A percentile compares a stretch with the other conserved stretches of the same genome.
Conservation (phyloP, 2,888 invertebrate species). For the Scaptomyza tumidula region DNA sequence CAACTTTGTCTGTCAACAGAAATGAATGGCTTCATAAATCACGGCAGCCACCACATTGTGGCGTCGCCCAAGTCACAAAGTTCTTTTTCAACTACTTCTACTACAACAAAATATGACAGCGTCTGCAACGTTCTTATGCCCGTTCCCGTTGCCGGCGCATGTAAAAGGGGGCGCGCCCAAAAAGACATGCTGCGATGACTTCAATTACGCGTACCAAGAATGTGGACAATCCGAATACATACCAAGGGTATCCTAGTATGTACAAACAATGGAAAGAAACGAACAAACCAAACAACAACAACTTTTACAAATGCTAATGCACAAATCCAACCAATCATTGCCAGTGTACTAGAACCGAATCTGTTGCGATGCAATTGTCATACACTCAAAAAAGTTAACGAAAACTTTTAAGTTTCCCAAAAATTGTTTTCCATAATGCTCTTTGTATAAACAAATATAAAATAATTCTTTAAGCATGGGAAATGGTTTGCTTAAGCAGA, state of each 20-base stretch:
- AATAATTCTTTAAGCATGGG: no score
- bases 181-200: constrained; percentile 75
- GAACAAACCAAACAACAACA: neutral
- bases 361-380: constrained; percentile 1
- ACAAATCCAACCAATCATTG: constrained; percentile 79
- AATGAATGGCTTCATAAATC: constrained; percentile 84
- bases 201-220: constrained; percentile 81
- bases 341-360: constrained; percentile 79
- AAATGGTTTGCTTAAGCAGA: no score
- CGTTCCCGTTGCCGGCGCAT: constrained; percentile 55
- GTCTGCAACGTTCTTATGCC: constrained; percentile 28
- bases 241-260: neutral
- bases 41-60: constrained; percentile 69
- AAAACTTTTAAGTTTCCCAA: no score
- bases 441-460: no score
- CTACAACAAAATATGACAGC: constrained; percentile 67
- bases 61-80: constrained; percentile 25
- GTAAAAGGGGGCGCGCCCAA: constrained; percentile 66
- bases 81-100: constrained; percentile 9
- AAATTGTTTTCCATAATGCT: no score
- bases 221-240: constrained; percentile 64
- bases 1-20: constrained; percentile 83
- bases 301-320: constrained; percentile 19
- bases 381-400: neutral
- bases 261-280: neutral